phyloP scores from a whole-genome alignment of 2,797 vertebrate genomes.

The Cottoperca gobio region DNA sequence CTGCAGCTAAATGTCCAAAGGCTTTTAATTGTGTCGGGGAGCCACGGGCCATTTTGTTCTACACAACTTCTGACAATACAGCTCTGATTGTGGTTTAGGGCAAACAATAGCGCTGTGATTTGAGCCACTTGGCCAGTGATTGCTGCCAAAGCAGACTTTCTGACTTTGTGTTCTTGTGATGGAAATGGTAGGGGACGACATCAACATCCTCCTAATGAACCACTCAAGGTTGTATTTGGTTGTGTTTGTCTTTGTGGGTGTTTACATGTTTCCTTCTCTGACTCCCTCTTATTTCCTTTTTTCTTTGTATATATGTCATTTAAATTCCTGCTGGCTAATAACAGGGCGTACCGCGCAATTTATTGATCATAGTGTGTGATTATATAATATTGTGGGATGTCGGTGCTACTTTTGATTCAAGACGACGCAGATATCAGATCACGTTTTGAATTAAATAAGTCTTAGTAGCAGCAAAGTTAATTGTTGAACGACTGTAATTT shows the following conservation, averaged over 20 bases:
- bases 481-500: not conserved
- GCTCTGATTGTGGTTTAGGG: constrained; percentile 75
- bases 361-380: not conserved
- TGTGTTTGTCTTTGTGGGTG: constrained; percentile 37
- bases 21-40: constrained; percentile 62
- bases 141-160: constrained; percentile 59
- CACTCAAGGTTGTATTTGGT: constrained; percentile 34
- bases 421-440: not conserved
- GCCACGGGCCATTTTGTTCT: constrained; percentile 35
- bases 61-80: constrained; percentile 64
- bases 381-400: not conserved
- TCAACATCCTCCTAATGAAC: constrained; percentile 47
- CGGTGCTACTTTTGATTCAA: not conserved
- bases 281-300: not conserved
- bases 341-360: not conserved
- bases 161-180: constrained; percentile 48
- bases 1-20: constrained; percentile 38
- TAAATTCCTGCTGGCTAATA: constrained; percentile 12
- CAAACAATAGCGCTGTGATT: constrained; percentile 77
- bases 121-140: constrained; percentile 62
- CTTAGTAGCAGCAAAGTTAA: not conserved
- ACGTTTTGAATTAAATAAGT: not conserved
- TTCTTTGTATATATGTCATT: constrained; percentile 3
- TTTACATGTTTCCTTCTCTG: constrained; percentile 16
- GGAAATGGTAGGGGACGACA: constrained; percentile 41